Percentiles rank a stretch among this genome's conserved stretches.
Conservation (phyloP, 2,797 vertebrate genomes). For the Acestrorhynchus altus region DNA sequence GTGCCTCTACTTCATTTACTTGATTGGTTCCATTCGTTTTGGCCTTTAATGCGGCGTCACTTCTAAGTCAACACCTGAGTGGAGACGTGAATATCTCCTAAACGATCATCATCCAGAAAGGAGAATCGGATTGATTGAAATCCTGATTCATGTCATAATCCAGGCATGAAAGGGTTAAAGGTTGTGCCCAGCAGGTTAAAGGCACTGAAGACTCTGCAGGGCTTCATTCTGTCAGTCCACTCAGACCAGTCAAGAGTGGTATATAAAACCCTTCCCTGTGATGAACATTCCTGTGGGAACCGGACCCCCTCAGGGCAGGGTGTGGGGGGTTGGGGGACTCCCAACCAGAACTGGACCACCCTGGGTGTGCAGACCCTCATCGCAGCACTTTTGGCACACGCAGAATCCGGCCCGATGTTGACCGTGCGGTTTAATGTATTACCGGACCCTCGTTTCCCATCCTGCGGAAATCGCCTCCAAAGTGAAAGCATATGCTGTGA, state of each 20-base stretch:
- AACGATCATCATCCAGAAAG: no score
- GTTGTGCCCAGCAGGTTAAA: no score
- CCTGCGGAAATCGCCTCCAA: conserved; percentile 58
- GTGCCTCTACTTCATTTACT: no score
- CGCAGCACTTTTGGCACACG: conserved; percentile 56
- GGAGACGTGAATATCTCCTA: no score
- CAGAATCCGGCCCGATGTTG: conserved; percentile 59
- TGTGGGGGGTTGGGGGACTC: not conserved
- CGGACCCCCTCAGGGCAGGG: conserved; percentile 26
- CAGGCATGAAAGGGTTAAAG: no score
- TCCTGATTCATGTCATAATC: no score
- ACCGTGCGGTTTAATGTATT: conserved; percentile 69
- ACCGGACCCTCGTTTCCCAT: conserved; percentile 56
- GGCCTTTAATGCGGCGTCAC: no score
- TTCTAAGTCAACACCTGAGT: no score
- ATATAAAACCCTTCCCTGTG: not conserved
- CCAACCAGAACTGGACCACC: conserved; percentile 63
- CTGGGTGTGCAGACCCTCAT: conserved; percentile 62
- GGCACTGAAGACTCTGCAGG: no score
- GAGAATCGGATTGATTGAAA: no score
- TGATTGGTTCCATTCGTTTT: no score
- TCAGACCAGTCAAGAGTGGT: not conserved
- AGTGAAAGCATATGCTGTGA: conserved; percentile 70
- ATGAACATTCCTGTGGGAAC: conserved; percentile 34
- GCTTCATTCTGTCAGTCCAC: not conserved